A percentile compares a stretch with the other conserved stretches of the same genome.
Conservation (phyloP, 2,113 vertebrate species). For the Pseudopipra pipra region DNA sequence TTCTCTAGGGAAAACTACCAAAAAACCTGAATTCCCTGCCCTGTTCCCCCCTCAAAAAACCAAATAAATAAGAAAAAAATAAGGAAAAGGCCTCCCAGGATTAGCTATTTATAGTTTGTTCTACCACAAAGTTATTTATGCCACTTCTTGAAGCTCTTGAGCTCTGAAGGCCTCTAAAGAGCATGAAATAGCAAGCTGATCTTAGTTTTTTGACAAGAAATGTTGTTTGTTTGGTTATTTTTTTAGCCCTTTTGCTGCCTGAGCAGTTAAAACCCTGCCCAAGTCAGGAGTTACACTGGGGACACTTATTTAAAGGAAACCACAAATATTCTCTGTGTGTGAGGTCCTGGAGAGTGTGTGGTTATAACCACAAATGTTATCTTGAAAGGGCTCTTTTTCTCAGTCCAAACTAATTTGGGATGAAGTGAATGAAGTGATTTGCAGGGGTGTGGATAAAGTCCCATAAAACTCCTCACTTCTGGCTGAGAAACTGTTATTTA, state of each 20-base stretch:
- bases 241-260: not conserved
- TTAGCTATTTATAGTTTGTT: not conserved
- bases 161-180: not conserved
- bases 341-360: not conserved
- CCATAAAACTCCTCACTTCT: not conserved
- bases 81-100: not conserved
- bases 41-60: not conserved
- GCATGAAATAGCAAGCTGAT: not conserved
- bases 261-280: not conserved
- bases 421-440: not conserved
- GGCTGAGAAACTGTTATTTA: not conserved
- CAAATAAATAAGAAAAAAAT: not conserved
- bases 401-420: not conserved
- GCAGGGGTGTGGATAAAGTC: not conserved
- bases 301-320: not conserved
- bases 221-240: not conserved
- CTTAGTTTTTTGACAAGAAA: not conserved
- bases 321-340: not conserved
- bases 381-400: not conserved
- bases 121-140: not conserved
- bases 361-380: not conserved
- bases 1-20: not conserved
- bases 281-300: not conserved
- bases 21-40: not conserved
- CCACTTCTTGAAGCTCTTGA: not conserved